Evolutionary conservation across 1,140 invertebrate species (phyloP), one percentile per base, ranked within the genome.

Genomic region (Ceratina japonica): DNA sequence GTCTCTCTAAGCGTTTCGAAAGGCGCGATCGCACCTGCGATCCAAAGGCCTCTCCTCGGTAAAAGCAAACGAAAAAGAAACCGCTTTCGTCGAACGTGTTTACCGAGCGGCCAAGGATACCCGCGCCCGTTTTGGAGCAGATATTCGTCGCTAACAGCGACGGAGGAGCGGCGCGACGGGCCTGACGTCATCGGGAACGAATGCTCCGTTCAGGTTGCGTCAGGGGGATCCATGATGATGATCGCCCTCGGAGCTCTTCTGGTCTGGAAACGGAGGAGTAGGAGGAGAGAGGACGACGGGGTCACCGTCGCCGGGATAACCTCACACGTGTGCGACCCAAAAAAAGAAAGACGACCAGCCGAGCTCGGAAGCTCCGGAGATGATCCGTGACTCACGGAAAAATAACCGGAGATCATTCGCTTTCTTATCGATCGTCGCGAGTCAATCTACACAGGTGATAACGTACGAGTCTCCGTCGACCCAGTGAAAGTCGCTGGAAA

Each of bases 321-420:
- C 89, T 87, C 88, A 87, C 88, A 89, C 89, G 88, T 89, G 89
- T 89, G 86, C 86, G 83, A 64, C 75, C 83, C 65, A 79, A 88
- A 88, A 89, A 87, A 84, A 79, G 75, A 73, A 77, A 78, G 75
- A 69, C 75, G 31, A 44, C 37, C 3, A 44, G 37, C 0, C 52
- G 37, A 66, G 64, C 20, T 80, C 62, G 59, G 80, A 65, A 71
- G 75, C 22, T 80, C 75, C 59, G 37, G 62, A 72, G 79, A 64
- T 31, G 71, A 31, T 31, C 49, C 49, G 44, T 52, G 76, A n/a
- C 65, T 24, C 49, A 31, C 12, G n/a, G 49, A 49, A 20, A 51
- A 62, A 64, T 44, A 37, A 59, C 52, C 13, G 15, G 1, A 15
- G 37, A 66, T 24, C n/a, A 22, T 71, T 71, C 56, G 56, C 18